Percentiles rank a stretch among this genome's conserved stretches.
Evolutionary conservation across 1,140 invertebrate genomes (phyloP).

Genomic region (Bombyx mori): DNA sequence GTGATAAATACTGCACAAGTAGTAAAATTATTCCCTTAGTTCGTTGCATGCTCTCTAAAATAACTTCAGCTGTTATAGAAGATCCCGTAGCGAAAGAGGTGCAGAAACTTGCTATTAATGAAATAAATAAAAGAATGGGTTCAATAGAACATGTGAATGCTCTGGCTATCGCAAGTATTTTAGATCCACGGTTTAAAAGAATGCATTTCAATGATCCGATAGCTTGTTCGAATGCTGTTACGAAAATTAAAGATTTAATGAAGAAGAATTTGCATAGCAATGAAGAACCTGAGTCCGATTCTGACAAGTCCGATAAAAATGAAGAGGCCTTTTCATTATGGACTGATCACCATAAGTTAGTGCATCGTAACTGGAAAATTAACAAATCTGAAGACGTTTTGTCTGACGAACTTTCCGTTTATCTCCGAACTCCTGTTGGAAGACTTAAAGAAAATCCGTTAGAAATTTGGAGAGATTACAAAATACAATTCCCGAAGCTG

Average conservation of each 20-base stretch:
- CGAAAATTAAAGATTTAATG: slow-evolving; percentile 12
- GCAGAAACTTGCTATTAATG: slow-evolving; percentile 9
- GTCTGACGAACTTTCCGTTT: background rate
- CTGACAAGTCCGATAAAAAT: slow-evolving; percentile 17
- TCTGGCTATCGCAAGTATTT: slow-evolving; percentile 13
- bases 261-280: slow-evolving; percentile 10
- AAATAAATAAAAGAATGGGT: slow-evolving; percentile 25
- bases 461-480: slow-evolving; percentile 40
- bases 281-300: slow-evolving; percentile 10
- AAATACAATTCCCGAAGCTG: slow-evolving; percentile 34
- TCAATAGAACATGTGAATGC: slow-evolving; percentile 9
- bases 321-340: slow-evolving; percentile 14
- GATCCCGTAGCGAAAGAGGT: slow-evolving; percentile 11
- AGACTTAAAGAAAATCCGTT: slow-evolving; percentile 38
- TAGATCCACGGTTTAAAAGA: slow-evolving; percentile 20
- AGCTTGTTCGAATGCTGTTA: background rate
- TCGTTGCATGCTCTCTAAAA: slow-evolving; percentile 36
- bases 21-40: slow-evolving; percentile 56
- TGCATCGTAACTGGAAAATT: no score
- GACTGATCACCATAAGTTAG: no score
- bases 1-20: slow-evolving; percentile 52
- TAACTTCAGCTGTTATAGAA: slow-evolving; percentile 11
- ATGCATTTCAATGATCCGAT: background rate
- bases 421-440: slow-evolving; percentile 16
- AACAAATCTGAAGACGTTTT: slow-evolving; percentile 7